Percentiles rank a stretch among this genome's conserved stretches.
Evolutionary conservation across 2,113 vertebrate species (phyloP).

Genomic region (Fukomys damarensis): DNA sequence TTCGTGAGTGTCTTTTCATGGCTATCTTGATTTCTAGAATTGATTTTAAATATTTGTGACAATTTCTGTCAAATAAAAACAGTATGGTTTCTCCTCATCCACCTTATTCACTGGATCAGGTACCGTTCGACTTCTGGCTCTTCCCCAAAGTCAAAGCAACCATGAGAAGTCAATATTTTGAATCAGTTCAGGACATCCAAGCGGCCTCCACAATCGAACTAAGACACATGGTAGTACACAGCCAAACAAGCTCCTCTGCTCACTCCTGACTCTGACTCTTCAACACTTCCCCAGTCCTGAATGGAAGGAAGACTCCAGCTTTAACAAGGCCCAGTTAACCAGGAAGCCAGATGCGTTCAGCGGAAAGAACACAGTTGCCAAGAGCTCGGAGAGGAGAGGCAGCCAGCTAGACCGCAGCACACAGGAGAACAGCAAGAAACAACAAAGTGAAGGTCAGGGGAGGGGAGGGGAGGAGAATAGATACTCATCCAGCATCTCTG

Average conservation of each 20-base stretch:
- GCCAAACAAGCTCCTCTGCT: not conserved
- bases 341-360: not conserved
- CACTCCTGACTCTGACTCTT: not conserved
- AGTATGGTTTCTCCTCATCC: not conserved
- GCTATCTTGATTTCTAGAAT: not conserved
- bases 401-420: too few species aligned
- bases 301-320: not conserved
- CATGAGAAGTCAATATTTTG: not conserved
- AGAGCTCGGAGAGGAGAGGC: not conserved
- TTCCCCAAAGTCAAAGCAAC: not conserved
- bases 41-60: not conserved
- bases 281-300: not conserved
- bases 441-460: fast-evolving
- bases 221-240: not conserved
- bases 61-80: not conserved
- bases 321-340: fast-evolving
- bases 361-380: not conserved
- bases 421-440: fast-evolving
- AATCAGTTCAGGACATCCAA: not conserved
- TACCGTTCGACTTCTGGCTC: not conserved
- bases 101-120: not conserved
- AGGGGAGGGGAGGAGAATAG: fast-evolving
- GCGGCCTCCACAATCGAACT: not conserved
- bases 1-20: not conserved
- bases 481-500: not conserved